These are phyloP conservation scores for Nyctibius bracteatus DNA, from an alignment of 2,113 vertebrate species.

Conservation along the genomic window DNA sequence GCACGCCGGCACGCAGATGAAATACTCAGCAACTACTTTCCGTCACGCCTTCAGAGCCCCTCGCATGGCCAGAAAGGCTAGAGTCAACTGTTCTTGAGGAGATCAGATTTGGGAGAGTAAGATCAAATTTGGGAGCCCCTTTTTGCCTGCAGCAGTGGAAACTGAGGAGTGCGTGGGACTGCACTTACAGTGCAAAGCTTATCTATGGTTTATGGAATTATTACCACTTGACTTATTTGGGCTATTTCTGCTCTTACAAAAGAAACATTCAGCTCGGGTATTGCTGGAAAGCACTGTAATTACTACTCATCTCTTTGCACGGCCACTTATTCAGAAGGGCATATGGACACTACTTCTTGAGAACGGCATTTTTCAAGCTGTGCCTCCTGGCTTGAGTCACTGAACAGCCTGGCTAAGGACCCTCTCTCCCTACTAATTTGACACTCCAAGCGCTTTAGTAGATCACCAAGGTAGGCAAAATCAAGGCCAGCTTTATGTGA, in stretches of 20 bases:
- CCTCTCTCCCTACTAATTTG: neutral
- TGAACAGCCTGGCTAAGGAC: neutral
- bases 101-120: neutral
- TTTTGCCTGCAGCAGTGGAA: neutral
- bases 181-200: neutral
- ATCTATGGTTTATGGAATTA: neutral
- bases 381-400: neutral
- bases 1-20: neutral
- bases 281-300: neutral
- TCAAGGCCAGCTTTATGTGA: neutral
- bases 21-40: neutral
- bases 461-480: neutral
- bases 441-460: neutral
- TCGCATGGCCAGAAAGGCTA: neutral
- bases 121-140: neutral
- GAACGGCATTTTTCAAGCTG: neutral
- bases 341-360: neutral
- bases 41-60: accelerated
- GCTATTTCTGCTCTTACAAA: neutral
- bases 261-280: neutral
- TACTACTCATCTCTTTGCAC: neutral
- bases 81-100: neutral
- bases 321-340: neutral
- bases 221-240: neutral
- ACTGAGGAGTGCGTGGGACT: neutral